These are phyloP conservation scores for Platichthys flesus DNA, from an alignment of 2,113 vertebrate species.

Conservation along the genomic window DNA sequence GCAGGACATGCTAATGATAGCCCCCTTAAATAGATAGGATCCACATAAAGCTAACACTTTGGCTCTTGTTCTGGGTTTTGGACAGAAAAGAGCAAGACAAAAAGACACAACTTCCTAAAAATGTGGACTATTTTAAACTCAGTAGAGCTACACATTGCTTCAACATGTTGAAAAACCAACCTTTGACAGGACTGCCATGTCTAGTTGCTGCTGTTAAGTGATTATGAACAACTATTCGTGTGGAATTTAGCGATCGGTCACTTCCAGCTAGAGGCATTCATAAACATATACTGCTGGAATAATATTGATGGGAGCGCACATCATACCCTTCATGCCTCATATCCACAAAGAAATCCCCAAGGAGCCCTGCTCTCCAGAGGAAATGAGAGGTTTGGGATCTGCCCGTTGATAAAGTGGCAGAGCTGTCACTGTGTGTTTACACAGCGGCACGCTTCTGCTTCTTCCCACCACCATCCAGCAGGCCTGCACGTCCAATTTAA, in stretches of 20 bases:
- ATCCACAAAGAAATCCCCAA: constrained; percentile 24
- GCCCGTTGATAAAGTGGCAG: constrained; percentile 38
- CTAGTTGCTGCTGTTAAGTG: neutral
- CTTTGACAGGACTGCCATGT: neutral
- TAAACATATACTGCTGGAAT: constrained; percentile 7
- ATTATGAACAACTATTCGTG: neutral
- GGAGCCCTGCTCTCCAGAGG: constrained; percentile 43
- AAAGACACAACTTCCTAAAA: too few relatives aligned
- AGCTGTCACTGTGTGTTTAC: constrained; percentile 63
- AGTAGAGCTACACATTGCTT: neutral
- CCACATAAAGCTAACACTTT: too few relatives aligned
- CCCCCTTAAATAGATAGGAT: too few relatives aligned
- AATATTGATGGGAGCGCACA: constrained; percentile 20
- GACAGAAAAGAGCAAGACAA: too few relatives aligned
- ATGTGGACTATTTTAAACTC: too few relatives aligned
- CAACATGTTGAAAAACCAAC: constrained; percentile 4
- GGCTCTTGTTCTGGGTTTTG: too few relatives aligned
- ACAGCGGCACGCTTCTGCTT: constrained; percentile 45
- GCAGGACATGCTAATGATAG: too few relatives aligned
- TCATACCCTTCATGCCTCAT: constrained; percentile 21
- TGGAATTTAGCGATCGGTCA: neutral
- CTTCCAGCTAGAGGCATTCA: constrained; percentile 19
- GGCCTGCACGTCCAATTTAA: constrained; percentile 51
- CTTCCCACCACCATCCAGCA: constrained; percentile 27
- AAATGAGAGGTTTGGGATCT: constrained; percentile 71